Evolutionary conservation across 2,797 vertebrate species (phyloP), one percentile per base, ranked within the genome.

Genomic region (Myotis planiceps): DNA sequence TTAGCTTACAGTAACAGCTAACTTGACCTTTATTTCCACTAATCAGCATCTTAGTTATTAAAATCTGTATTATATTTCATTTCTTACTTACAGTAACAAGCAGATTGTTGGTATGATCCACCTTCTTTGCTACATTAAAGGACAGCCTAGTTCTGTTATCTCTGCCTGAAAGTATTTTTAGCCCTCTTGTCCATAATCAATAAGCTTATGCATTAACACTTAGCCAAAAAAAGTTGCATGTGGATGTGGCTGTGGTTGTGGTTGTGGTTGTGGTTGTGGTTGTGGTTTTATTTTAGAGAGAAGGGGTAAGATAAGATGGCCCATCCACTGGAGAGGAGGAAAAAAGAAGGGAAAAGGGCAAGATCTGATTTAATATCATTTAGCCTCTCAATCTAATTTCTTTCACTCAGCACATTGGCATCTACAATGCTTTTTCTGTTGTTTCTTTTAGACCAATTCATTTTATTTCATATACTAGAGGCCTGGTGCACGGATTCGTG

Each of bases 151-250:
- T 91, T 93, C 45, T 83, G 8, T 94, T 85, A 42, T 86, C 25
- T 94, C 68, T 82, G 37, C 39, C 15, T 74, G 23, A 47, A 76
- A 92, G 66, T 91, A 39, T 92, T 90, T 95, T 90, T 29, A 93
- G 42, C 25, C 32, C 12, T 86, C 25, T 60, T 87, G 42, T 76
- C 49, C 75, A 82, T 74, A 75, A 63, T 82, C 47, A 86, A 6
- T 76, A 88, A 94, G 19, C 83, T 66, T 90, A 8, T 42, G 14
- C n/a, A 29, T 66, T 80, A 72, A 55, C 15, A 66, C 60, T 58
- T 76, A 92, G 58, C 32, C 49, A 14, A 37, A 60, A 71, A 51
- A 66, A 72, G n/a, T 32, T 92, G 34, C 25, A 53, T 75, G 12
- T 87, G 63, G 32, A 37, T 60, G 42, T 86, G 83, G 27, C 60